Conservation (phyloP, 2,113 vertebrate genomes). For the Xyliphius kryptos region DNA sequence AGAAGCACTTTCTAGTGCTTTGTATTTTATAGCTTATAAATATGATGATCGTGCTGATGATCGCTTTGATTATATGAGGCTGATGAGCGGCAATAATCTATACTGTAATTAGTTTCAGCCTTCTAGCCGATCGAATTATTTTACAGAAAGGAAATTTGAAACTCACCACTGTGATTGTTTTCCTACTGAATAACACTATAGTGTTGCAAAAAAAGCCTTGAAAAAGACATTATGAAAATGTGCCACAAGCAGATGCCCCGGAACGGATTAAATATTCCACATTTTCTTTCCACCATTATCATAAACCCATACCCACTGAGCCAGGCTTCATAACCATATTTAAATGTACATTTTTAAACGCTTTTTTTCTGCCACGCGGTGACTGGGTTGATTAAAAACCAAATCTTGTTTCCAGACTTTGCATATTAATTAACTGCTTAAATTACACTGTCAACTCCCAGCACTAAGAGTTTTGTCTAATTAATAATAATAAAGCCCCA, state of each 20-base stretch:
- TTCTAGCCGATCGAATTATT: slow-evolving; percentile 38
- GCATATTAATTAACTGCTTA: slow-evolving; percentile 52
- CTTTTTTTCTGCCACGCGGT: slow-evolving; percentile 40
- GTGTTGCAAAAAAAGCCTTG: slow-evolving; percentile 32
- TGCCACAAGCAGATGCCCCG: slow-evolving; percentile 38
- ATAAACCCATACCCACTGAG: slow-evolving; percentile 37
- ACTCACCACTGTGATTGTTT: too few relatives aligned
- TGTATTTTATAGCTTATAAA: slow-evolving; percentile 27
- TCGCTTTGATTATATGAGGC: slow-evolving; percentile 32
- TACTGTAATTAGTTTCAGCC: slow-evolving; percentile 36
- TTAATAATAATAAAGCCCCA: slow-evolving; percentile 52
- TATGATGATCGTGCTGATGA: slow-evolving; percentile 25
- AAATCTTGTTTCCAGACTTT: slow-evolving; percentile 48
- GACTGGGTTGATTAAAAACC: slow-evolving; percentile 47
- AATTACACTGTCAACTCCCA: slow-evolving; percentile 49
- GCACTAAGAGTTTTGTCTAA: slow-evolving; percentile 52
- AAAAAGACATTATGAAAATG: slow-evolving; percentile 43
- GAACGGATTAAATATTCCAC: slow-evolving; percentile 44
- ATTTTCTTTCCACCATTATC: slow-evolving; percentile 33
- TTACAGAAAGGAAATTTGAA: too few relatives aligned
- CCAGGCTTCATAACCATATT: slow-evolving; percentile 44
- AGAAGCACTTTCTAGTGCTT: slow-evolving; percentile 10
- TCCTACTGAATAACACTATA: too few relatives aligned
- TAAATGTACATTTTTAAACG: slow-evolving; percentile 45
- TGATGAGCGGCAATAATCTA: slow-evolving; percentile 37